phyloP scores from a whole-genome alignment of 1,140 invertebrate genomes.

The Chlorops oryzae region DNA sequence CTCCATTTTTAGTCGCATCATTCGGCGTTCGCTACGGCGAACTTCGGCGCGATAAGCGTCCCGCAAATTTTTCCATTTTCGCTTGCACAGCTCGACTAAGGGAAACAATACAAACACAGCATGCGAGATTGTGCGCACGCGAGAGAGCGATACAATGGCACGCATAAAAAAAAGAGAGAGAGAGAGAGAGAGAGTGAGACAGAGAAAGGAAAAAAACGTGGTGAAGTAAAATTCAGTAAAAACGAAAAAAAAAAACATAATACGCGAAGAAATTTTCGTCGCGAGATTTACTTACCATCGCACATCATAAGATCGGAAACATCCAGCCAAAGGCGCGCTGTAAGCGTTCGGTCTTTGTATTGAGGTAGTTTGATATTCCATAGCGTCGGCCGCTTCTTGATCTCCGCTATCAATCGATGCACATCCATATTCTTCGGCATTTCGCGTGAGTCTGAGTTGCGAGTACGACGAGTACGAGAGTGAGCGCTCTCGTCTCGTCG shows the following conservation, averaged over 20 bases:
- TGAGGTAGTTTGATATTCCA: conserved; percentile 33
- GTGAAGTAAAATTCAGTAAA: neutral
- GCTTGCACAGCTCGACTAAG: conserved; percentile 13
- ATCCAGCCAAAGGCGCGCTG: conserved; percentile 24
- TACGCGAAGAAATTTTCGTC: neutral
- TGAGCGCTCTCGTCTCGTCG: too few species aligned
- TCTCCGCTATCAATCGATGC: conserved; percentile 33
- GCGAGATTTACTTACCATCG: conserved; percentile 30
- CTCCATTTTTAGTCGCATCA: neutral
- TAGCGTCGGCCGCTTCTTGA: conserved; percentile 29
- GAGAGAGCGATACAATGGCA: too few species aligned
- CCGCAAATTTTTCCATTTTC: conserved; percentile 18
- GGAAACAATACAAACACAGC: too few species aligned
- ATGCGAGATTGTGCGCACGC: too few species aligned
- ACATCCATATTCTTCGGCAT: conserved; percentile 38
- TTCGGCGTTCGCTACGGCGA: conserved; percentile 8
- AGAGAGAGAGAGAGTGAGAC: neutral
- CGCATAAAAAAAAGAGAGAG: too few species aligned
- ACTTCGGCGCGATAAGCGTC: conserved; percentile 19
- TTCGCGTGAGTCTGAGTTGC: conserved; percentile 25
- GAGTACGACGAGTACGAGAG: conserved; percentile 7
- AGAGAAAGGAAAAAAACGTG: neutral
- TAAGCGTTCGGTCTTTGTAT: conserved; percentile 28
- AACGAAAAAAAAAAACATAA: neutral
- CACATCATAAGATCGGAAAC: conserved; percentile 22